Evolutionary conservation across 2,113 vertebrate genomes (phyloP).

Genomic region (Columba livia): DNA sequence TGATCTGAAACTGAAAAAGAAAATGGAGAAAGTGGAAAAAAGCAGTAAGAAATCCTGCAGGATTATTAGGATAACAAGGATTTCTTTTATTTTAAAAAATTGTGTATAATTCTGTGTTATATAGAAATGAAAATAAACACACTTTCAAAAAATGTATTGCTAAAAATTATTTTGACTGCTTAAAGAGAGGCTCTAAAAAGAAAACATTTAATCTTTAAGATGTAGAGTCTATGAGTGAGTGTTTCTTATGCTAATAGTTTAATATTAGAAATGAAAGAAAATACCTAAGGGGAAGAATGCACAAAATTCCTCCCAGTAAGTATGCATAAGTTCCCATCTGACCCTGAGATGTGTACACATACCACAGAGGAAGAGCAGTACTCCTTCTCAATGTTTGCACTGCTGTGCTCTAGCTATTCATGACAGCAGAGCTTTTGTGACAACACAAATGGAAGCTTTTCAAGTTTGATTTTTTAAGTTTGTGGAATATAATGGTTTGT

Average conservation of each 20-base stretch:
- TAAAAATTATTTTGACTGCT: not conserved
- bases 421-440: not conserved
- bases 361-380: not conserved
- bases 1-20: not conserved
- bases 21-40: not conserved
- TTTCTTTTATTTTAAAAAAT: not conserved
- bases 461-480: not conserved
- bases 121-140: not conserved
- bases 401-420: not conserved
- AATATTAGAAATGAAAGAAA: slow-evolving; percentile 25
- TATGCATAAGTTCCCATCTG: not conserved
- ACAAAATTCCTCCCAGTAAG: not conserved
- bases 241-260: slow-evolving; percentile 4
- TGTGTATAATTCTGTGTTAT: not conserved
- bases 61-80: not conserved
- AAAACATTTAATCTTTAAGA: not conserved
- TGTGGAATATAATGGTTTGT: not conserved
- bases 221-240: not conserved
- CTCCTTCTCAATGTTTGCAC: not conserved
- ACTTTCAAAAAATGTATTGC: not conserved
- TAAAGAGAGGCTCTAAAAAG: not conserved
- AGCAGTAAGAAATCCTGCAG: not conserved
- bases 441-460: not conserved
- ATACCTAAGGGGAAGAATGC: slow-evolving; percentile 2
- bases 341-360: not conserved